phyloP scores from a whole-genome alignment of 1,140 invertebrate genomes.

The Heliconius nattereri region DNA sequence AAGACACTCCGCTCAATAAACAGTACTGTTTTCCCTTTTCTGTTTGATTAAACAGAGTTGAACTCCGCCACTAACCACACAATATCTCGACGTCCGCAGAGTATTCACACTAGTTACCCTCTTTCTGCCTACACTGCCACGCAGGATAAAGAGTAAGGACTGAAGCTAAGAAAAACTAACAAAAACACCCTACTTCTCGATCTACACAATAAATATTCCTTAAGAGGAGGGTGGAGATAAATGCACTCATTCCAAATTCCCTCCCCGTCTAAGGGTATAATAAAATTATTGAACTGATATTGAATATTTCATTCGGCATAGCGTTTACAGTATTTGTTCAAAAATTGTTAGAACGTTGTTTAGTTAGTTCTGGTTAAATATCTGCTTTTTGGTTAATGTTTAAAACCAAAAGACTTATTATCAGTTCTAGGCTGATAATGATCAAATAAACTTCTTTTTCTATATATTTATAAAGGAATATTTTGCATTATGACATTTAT shows the following conservation, averaged over 20 bases:
- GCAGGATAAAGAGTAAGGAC: not conserved
- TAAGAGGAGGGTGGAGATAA: conserved; percentile 17
- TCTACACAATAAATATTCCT: conserved; percentile 29
- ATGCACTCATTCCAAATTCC: conserved; percentile 39
- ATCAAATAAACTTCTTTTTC: no score
- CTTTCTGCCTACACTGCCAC: not conserved
- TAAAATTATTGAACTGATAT: conserved; percentile 40
- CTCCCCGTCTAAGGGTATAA: conserved; percentile 32
- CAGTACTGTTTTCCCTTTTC: no score
- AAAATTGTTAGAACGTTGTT: conserved; percentile 8
- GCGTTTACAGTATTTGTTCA: conserved; percentile 26
- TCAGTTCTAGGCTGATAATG: no score
- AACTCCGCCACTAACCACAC: not conserved
- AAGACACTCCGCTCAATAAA: no score
- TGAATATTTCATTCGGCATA: conserved; percentile 33
- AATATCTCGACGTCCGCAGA: not conserved
- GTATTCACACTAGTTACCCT: no score
- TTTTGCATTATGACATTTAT: no score
- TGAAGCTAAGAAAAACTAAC: conserved; percentile 6
- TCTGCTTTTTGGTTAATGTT: no score
- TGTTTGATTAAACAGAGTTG: not conserved
- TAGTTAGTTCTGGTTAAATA: not conserved
- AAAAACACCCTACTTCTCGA: conserved; percentile 21
- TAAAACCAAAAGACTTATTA: no score
- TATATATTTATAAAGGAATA: no score